These are phyloP conservation scores for Rhagonycha lutea DNA, from an alignment of 2,888 invertebrate genomes.

Conservation along the genomic window DNA sequence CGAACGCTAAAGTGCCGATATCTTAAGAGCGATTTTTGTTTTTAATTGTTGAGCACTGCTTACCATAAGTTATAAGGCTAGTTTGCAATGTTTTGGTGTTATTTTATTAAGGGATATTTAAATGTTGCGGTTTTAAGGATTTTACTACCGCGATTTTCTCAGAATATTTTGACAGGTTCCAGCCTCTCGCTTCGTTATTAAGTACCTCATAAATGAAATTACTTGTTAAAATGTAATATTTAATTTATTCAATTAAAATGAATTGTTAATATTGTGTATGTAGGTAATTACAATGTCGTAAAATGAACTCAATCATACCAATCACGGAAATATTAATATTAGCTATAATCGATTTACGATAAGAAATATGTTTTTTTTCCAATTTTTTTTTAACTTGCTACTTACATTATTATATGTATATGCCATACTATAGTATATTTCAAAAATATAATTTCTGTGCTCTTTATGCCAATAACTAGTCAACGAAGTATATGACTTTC, in stretches of 20 bases:
- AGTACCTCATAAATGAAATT: neutral
- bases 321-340: neutral
- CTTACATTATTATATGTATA: too few relatives aligned
- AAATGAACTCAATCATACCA: neutral
- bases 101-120: constrained; percentile 46
- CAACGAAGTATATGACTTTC: neutral
- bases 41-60: constrained; percentile 35
- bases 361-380: neutral
- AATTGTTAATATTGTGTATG: neutral
- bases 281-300: neutral
- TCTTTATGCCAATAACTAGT: neutral
- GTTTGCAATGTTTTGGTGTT: constrained; percentile 47
- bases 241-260: neutral
- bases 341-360: neutral
- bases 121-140: constrained; percentile 49
- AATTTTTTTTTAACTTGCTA: neutral
- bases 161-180: constrained; percentile 38
- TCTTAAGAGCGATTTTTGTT: constrained; percentile 38
- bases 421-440: neutral
- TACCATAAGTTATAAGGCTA: constrained; percentile 50
- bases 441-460: neutral
- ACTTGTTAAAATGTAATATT: neutral
- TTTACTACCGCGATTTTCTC: constrained; percentile 44
- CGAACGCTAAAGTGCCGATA: constrained; percentile 24
- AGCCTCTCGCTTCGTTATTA: neutral